Evolutionary conservation across 2,797 vertebrate genomes (phyloP).

Genomic region (Cossypha heuglini): DNA sequence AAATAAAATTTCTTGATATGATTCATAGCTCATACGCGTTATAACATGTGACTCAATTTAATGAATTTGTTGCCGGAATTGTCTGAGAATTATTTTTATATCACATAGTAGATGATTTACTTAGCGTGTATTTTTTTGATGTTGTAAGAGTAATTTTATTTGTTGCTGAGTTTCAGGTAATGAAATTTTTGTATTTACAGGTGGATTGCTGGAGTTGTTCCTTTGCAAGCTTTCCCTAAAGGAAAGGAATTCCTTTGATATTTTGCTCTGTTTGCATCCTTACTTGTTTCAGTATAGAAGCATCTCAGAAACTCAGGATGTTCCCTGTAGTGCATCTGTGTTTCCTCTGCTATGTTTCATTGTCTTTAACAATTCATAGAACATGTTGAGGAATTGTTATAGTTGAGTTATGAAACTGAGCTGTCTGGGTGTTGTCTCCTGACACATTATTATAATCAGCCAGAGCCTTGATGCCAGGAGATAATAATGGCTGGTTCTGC

Average conservation of each 20-base stretch:
- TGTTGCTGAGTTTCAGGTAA: neutral
- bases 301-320: neutral
- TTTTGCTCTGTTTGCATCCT: neutral
- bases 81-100: neutral
- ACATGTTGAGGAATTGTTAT: neutral
- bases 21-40: neutral
- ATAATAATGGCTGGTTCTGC: neutral
- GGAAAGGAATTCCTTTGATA: neutral
- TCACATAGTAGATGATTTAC: neutral
- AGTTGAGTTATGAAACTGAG: neutral
- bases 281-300: neutral
- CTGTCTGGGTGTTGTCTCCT: slow-evolving; percentile 28
- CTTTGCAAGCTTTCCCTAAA: neutral
- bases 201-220: neutral
- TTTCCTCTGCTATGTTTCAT: neutral
- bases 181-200: neutral
- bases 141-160: neutral
- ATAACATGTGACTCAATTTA: neutral
- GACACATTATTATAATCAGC: neutral
- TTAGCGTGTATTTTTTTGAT: neutral
- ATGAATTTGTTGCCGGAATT: neutral
- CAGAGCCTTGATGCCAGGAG: neutral
- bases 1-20: neutral
- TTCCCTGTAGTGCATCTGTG: neutral
- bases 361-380: neutral